Conservation (phyloP, 1,140 invertebrate genomes). For the Eueides isabella region DNA sequence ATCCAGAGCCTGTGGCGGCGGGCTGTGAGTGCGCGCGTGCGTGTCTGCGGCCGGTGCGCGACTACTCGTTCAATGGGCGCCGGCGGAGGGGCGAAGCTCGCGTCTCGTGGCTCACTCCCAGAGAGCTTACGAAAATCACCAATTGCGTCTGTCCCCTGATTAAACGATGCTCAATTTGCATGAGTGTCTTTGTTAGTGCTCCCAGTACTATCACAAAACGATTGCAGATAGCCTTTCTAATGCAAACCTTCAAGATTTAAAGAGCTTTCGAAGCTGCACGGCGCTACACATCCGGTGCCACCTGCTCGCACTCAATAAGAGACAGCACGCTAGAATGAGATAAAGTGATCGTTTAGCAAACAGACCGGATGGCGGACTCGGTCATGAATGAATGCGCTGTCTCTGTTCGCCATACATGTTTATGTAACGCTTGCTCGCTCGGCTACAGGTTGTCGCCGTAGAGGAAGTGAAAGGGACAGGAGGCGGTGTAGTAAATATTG, state of each 20-base stretch:
- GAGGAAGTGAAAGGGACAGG: conserved; percentile 81
- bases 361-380: conserved; percentile 78
- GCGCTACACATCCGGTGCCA: conserved; percentile 70
- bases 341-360: conserved; percentile 71
- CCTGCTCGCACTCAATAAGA: conserved; percentile 75
- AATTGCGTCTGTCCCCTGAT: conserved; percentile 72
- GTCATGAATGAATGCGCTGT: conserved; percentile 80
- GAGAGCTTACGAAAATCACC: conserved; percentile 78
- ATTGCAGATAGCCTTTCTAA: conserved; percentile 37
- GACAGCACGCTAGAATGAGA: conserved; percentile 77
- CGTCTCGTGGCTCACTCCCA: conserved; percentile 60
- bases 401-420: conserved; percentile 55
- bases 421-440: conserved; percentile 60
- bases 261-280: conserved; percentile 71
- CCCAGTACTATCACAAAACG: conserved; percentile 22
- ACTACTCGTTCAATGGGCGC: conserved; percentile 74
- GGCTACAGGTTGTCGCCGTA: conserved; percentile 72
- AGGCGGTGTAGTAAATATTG: conserved; percentile 80
- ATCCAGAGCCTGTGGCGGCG: conserved; percentile 53
- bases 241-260: conserved; percentile 54
- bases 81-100: conserved; percentile 78
- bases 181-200: conserved; percentile 14
- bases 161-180: conserved; percentile 52
- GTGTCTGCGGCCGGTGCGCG: conserved; percentile 70
- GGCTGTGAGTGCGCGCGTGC: conserved; percentile 67